Base-by-base conservation (phyloP, 2,113 vertebrate genomes). In the Dicerorhinus sumatrensis region DNA sequence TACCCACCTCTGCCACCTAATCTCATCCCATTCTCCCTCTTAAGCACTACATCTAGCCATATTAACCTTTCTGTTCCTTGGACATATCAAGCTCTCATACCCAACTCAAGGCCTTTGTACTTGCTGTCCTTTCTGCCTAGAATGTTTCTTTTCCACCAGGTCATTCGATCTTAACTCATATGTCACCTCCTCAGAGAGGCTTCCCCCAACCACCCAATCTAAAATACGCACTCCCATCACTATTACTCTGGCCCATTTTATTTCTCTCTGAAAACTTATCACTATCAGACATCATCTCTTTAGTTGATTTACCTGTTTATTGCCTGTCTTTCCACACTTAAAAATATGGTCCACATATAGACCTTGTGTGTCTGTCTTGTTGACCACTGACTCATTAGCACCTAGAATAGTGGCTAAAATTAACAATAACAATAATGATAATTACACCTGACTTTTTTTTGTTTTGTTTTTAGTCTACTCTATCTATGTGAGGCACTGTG, bases 301-400 rank as follows among this genome's bases (percentile, higher is more conserved):
- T 85, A 77, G 29, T 42, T 65, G 62, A 77, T 85, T 69, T 79
- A 79, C n/a, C 48, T 83, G n/a, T 95, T 70, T 77, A 80, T 54
- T 54, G 6, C 42, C 18, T 7, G 46, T 54, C 25, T 58, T 82
- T 60, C 29, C 42, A 23, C 65, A 92, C 12, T 88, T 63, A 81
- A 75, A 80, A 31, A 81, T 29, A 63, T 9, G 20, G 56, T 25
- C 33, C 36, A 58, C 25, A 36, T 82, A 13, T 60, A 76, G 25
- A 58, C 14, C 25, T 86, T 65, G 12, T 31, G 27, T 69, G 21
- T 65, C 79, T 69, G 21, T 65, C 79, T 87, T 73, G 9, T 31
- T 92, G 54, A 79, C 33, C 42, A 90, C 48, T 60, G 72, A 77
- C 51, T 42, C 62, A 80, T 63, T n/a, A 87, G 65, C 27, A 62